Percentiles rank a stretch among this genome's conserved stretches.
phyloP scores from a whole-genome alignment of 2,797 vertebrate genomes.

The Pipistrellus nathusii region DNA sequence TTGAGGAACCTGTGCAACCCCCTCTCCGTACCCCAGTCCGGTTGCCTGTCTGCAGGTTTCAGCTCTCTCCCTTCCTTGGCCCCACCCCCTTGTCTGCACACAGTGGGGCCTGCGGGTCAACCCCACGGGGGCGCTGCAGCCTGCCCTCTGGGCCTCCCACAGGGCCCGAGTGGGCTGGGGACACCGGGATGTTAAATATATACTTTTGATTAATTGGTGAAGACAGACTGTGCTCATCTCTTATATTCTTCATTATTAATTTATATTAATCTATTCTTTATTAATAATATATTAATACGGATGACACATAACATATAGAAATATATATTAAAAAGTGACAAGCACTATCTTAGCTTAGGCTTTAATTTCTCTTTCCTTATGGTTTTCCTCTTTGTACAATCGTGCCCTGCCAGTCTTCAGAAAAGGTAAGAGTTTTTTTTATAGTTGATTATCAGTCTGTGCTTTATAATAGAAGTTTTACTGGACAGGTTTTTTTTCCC shows the following conservation, averaged over 20 bases:
- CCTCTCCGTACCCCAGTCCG: neutral
- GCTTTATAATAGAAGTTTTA: constrained; percentile 24
- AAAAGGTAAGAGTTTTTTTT: constrained; percentile 37
- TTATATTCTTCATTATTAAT: constrained; percentile 26
- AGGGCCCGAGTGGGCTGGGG: too few species aligned
- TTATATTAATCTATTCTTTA: constrained; percentile 24
- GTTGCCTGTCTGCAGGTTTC: neutral
- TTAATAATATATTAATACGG: constrained; percentile 4
- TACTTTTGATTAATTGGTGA: constrained; percentile 26
- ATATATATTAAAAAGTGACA: constrained; percentile 24
- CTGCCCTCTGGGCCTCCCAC: neutral
- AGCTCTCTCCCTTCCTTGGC: neutral
- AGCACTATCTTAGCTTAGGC: neutral
- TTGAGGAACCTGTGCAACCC: neutral
- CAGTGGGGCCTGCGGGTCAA: too few species aligned
- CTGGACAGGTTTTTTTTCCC: constrained; percentile 1
- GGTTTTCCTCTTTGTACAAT: constrained; percentile 2
- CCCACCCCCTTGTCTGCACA: neutral
- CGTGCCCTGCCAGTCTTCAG: constrained; percentile 1
- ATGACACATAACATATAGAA: neutral
- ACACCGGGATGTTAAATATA: neutral
- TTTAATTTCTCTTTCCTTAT: constrained; percentile 55
- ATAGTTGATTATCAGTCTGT: constrained; percentile 12
- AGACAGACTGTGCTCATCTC: constrained; percentile 17
- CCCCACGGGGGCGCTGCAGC: neutral